Evolutionary conservation across 2,888 invertebrate genomes (phyloP).

Genomic region (Lymantria dispar): DNA sequence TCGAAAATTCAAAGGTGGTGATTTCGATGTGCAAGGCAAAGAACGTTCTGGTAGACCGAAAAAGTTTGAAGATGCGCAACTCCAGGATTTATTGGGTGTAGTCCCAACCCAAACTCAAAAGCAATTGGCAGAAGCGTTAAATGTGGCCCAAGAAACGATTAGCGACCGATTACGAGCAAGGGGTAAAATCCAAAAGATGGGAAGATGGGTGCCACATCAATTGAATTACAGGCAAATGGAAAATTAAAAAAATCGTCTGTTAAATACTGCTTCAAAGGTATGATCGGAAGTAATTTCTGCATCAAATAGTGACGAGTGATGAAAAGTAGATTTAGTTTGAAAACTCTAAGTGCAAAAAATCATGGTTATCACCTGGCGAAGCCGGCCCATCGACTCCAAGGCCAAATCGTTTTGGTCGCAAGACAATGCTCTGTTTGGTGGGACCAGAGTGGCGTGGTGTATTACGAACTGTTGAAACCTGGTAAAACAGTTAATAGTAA

Average conservation of each 20-base stretch:
- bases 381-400: constrained; percentile 4
- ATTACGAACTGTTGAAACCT: background rate
- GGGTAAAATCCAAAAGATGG: constrained; percentile 7
- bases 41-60: too few species aligned
- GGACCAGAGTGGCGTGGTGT: constrained; percentile 13
- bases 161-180: background rate
- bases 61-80: too few species aligned
- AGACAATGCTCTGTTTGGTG: constrained; percentile 8
- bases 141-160: too few species aligned
- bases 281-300: background rate
- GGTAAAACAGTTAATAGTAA: background rate
- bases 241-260: background rate
- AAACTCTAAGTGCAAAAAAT: constrained; percentile 5
- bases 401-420: constrained; percentile 1
- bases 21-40: too few species aligned
- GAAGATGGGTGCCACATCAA: constrained; percentile 10
- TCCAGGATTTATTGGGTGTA: too few species aligned
- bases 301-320: constrained; percentile 12
- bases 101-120: too few species aligned
- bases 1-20: too few species aligned
- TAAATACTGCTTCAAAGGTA: background rate
- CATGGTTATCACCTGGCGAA: constrained; percentile 2
- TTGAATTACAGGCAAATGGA: constrained; percentile 1
- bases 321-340: constrained; percentile 8
- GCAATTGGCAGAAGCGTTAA: too few species aligned